These are phyloP conservation scores for Poeciliopsis retropinna DNA, from an alignment of 2,113 vertebrate species.

Conservation along the genomic window DNA sequence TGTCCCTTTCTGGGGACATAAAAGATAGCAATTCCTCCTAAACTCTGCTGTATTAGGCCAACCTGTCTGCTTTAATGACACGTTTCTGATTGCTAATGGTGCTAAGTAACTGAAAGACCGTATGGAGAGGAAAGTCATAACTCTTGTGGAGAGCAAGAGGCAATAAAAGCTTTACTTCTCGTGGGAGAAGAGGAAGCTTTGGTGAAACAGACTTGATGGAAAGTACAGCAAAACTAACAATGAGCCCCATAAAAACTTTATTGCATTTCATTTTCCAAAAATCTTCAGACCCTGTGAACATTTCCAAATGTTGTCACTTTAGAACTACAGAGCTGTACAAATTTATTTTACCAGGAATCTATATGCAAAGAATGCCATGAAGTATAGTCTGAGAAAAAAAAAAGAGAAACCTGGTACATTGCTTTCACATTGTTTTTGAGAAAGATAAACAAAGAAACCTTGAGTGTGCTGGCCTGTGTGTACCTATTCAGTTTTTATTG, in stretches of 20 bases:
- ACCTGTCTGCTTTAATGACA: constrained; percentile 40
- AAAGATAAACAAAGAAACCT: neutral
- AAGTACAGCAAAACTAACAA: neutral
- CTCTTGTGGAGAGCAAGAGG: constrained; percentile 5
- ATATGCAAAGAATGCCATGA: neutral
- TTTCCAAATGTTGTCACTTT: neutral
- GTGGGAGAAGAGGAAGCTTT: constrained; percentile 36
- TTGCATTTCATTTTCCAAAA: constrained; percentile 1
- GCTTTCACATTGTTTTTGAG: neutral
- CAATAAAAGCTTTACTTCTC: constrained; percentile 40
- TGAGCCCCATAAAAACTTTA: constrained; percentile 1
- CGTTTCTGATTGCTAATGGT: constrained; percentile 54
- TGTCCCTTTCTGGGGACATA: constrained; percentile 1
- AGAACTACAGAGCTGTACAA: neutral
- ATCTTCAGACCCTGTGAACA: neutral
- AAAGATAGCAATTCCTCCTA: constrained; percentile 8
- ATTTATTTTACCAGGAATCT: too few relatives aligned
- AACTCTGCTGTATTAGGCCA: constrained; percentile 13
- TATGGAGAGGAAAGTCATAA: constrained; percentile 32
- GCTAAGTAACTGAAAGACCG: constrained; percentile 40
- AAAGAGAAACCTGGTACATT: neutral
- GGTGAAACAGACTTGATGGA: constrained; percentile 19
- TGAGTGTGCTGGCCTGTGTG: neutral
- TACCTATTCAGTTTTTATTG: neutral
- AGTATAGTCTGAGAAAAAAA: neutral